Evolutionary conservation across 2,113 vertebrate species (phyloP).

Genomic region (Eira barbara): DNA sequence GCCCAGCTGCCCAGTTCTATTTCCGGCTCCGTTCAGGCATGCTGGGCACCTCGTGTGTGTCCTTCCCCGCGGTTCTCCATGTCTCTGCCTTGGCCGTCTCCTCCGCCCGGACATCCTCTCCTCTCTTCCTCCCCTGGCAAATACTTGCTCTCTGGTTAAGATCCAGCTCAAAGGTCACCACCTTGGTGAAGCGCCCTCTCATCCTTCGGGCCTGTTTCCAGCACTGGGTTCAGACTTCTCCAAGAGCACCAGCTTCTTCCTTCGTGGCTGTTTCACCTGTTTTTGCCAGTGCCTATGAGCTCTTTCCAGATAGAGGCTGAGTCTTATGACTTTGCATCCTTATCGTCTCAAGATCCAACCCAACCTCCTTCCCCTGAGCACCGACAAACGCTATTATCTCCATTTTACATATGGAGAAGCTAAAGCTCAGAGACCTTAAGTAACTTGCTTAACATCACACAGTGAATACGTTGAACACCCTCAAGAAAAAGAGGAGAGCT

Average conservation of each 20-base stretch:
- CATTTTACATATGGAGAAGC: neutral
- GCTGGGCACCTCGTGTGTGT: neutral
- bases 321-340: neutral
- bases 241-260: neutral
- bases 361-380: neutral
- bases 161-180: neutral
- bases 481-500: neutral
- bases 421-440: neutral
- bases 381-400: neutral
- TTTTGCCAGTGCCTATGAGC: neutral
- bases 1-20: accelerated
- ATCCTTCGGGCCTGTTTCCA: neutral
- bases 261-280: neutral
- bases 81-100: neutral
- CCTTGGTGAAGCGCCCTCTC: neutral
- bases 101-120: no score
- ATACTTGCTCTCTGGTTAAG: neutral
- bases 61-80: neutral
- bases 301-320: neutral
- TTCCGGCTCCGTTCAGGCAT: neutral
- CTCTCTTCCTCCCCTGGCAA: neutral
- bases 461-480: neutral
- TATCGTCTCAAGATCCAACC: neutral
- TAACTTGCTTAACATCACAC: neutral
- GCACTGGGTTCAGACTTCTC: neutral